These are phyloP conservation scores for Microcebus griseorufus DNA, from an alignment of 2,113 vertebrate species.

Conservation along the genomic window DNA sequence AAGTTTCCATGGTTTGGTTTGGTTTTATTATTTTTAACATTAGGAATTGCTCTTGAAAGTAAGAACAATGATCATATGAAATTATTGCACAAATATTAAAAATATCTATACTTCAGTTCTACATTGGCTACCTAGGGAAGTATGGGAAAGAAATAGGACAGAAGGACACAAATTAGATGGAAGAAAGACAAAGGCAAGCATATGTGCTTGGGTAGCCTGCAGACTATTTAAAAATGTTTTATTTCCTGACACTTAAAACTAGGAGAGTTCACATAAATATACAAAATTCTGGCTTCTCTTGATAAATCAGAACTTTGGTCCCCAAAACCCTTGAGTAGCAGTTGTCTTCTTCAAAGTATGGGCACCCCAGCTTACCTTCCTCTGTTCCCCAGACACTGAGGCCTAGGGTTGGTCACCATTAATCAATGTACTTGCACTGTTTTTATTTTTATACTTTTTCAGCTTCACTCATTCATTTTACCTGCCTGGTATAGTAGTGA, in stretches of 20 bases:
- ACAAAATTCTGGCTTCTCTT: not conserved
- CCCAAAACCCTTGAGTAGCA: not conserved
- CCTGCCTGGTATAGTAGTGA: not conserved
- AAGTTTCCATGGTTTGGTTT: not conserved
- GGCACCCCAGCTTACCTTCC: too few relatives aligned
- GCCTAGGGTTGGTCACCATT: not conserved
- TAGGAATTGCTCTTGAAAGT: not conserved
- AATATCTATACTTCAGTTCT: not conserved
- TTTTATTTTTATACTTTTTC: not conserved
- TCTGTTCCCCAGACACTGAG: not conserved
- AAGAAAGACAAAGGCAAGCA: not conserved
- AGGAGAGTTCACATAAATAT: not conserved
- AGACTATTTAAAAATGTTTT: not conserved
- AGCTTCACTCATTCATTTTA: not conserved
- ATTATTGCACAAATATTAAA: not conserved
- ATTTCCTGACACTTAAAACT: not conserved
- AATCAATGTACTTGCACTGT: too few relatives aligned
- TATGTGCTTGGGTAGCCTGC: not conserved
- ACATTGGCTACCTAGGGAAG: not conserved
- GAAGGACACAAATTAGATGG: not conserved
- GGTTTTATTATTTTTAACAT: conserved; percentile 19
- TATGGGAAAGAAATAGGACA: not conserved
- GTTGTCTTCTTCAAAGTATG: not conserved
- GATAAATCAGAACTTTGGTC: not conserved
- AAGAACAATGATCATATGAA: not conserved